Conservation (phyloP, 2,113 vertebrate species). For the Climacteris rufus region DNA sequence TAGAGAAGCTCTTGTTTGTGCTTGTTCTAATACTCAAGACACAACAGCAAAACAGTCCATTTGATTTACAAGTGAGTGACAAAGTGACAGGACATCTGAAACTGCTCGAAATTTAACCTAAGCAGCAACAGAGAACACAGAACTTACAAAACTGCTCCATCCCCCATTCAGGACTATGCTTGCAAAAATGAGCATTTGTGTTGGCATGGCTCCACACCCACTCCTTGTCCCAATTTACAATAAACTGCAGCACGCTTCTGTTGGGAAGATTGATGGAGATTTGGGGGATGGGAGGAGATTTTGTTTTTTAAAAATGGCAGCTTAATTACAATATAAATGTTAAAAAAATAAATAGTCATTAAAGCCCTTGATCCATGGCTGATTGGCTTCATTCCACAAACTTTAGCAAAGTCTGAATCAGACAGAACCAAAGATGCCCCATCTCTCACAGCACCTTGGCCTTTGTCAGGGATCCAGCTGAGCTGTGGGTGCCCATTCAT, state of each 20-base stretch:
- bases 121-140: background rate
- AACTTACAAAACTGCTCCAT: background rate
- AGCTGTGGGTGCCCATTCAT: background rate
- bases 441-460: rapidly evolving
- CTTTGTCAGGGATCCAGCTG: background rate
- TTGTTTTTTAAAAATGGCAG: background rate
- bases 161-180: background rate
- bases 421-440: background rate
- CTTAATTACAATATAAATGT: conserved; percentile 30
- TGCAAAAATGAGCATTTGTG: background rate
- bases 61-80: background rate
- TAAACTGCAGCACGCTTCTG: background rate
- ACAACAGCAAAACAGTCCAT: background rate
- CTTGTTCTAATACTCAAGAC: background rate
- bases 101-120: background rate
- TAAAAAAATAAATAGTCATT: conserved; percentile 43
- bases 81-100: background rate
- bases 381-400: background rate
- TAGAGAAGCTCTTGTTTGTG: background rate
- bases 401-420: background rate
- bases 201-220: conserved; percentile 6
- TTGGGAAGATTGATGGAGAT: background rate
- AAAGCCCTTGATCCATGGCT: background rate
- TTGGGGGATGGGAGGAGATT: background rate
- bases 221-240: conserved; percentile 8